A percentile compares a stretch with the other conserved stretches of the same genome.
Evolutionary conservation across 2,888 invertebrate species (phyloP).

Genomic region (Lomographa bimaculata): DNA sequence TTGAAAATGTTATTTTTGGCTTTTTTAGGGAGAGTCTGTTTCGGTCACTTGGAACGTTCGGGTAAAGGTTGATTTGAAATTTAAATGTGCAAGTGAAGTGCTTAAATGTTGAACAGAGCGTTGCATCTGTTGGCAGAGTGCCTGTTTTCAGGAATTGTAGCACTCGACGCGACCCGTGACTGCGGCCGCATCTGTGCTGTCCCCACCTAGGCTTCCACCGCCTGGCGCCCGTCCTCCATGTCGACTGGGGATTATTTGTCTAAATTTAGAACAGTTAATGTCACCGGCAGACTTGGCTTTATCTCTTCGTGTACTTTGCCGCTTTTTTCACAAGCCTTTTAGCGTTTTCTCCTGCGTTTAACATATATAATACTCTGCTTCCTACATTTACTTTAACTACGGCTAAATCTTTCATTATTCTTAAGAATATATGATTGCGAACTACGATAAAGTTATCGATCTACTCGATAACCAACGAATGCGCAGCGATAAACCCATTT

Average conservation of each 20-base stretch:
- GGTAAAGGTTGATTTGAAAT: constrained; percentile 37
- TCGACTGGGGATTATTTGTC: constrained; percentile 51
- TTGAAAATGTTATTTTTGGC: constrained; percentile 55
- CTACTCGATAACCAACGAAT: no score
- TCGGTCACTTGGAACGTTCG: constrained; percentile 26
- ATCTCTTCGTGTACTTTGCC: constrained; percentile 29
- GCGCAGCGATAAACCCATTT: background rate
- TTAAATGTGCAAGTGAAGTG: constrained; percentile 41
- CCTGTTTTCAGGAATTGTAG: constrained; percentile 55
- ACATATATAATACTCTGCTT: no score
- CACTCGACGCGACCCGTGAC: constrained; percentile 37
- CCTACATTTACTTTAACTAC: no score
- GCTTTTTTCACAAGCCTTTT: constrained; percentile 5
- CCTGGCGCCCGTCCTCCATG: no score
- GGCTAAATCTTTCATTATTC: no score
- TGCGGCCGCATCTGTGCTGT: constrained; percentile 40
- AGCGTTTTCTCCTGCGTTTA: background rate
- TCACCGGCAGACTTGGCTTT: constrained; percentile 40
- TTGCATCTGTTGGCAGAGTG: constrained; percentile 65
- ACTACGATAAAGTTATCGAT: constrained; percentile 9
- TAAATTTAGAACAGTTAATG: constrained; percentile 53
- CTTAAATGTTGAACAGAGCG: constrained; percentile 45
- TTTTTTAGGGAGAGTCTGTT: constrained; percentile 30
- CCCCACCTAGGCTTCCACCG: constrained; percentile 38
- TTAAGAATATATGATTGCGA: constrained; percentile 1